A percentile compares a stretch with the other conserved stretches of the same genome.
phyloP scores from a whole-genome alignment of 2,797 vertebrate species.

The Chrosomus eos region DNA sequence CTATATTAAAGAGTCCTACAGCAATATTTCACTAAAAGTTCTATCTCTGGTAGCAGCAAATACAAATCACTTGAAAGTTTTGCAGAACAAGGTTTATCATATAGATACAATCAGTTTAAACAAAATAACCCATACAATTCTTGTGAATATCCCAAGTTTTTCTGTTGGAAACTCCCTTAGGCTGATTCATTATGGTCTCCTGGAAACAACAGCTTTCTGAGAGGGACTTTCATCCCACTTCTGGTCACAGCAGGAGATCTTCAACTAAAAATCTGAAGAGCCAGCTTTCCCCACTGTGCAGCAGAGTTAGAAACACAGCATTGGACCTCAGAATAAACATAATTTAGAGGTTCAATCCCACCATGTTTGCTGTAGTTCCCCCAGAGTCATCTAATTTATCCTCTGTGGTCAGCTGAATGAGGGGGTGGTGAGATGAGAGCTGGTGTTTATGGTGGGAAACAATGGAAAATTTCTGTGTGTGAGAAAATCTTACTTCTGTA shows the following conservation, averaged over 20 bases:
- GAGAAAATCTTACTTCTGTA: conserved; percentile 23
- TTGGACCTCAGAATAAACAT: conserved; percentile 31
- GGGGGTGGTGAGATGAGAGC: conserved; percentile 25
- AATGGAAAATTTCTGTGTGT: conserved; percentile 11
- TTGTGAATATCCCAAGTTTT: background rate
- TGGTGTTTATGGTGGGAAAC: conserved; percentile 36
- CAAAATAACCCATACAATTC: background rate
- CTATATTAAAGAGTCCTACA: background rate
- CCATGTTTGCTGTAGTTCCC: conserved; percentile 41
- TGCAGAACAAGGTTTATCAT: conserved; percentile 7
- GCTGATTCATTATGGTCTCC: conserved; percentile 25
- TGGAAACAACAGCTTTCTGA: conserved; percentile 25
- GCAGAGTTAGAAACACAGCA: conserved; percentile 1
- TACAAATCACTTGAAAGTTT: background rate
- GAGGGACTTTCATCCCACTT: conserved; percentile 14
- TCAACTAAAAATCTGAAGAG: background rate
- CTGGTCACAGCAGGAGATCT: conserved; percentile 29
- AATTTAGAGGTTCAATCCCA: conserved; percentile 37
- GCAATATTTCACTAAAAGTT: background rate
- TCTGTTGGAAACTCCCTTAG: conserved; percentile 7
- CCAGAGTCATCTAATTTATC: conserved; percentile 27
- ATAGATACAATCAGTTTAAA: background rate
- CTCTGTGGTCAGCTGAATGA: conserved; percentile 26
- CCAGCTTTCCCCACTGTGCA: conserved; percentile 8
- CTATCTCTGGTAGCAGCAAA: background rate